Conservation (phyloP, 2,113 vertebrate genomes). For the Seriola aureovittata region DNA sequence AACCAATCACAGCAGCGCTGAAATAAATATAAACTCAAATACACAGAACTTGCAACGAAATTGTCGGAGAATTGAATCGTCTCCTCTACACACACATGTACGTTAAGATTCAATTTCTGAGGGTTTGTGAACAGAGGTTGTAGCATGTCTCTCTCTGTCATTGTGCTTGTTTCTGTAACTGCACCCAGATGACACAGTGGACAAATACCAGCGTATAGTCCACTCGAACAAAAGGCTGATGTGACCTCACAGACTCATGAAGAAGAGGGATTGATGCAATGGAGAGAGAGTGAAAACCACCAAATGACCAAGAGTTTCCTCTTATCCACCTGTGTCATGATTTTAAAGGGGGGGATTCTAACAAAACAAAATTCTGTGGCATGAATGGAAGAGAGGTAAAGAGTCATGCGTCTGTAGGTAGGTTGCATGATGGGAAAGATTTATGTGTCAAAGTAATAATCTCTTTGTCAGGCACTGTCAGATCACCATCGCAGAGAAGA, state of each 20-base stretch:
- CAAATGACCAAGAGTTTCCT: background rate
- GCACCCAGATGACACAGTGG: background rate
- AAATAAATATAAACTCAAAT: constrained; percentile 6
- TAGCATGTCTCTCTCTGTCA: constrained; percentile 31
- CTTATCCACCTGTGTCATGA: background rate
- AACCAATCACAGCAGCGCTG: background rate
- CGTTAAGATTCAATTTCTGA: background rate
- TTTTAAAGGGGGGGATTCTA: too few relatives aligned
- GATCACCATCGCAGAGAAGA: too few relatives aligned
- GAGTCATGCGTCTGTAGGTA: background rate
- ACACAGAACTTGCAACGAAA: background rate
- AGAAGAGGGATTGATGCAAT: constrained; percentile 35
- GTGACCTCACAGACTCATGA: constrained; percentile 49
- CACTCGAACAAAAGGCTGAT: constrained; percentile 36
- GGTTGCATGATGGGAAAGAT: background rate
- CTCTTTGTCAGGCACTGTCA: too few relatives aligned
- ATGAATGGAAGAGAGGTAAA: background rate
- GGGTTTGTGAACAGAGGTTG: constrained; percentile 17
- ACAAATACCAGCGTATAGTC: constrained; percentile 40
- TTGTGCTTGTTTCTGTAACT: constrained; percentile 32
- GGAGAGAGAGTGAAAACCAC: background rate
- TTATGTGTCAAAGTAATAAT: background rate
- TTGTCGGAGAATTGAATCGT: background rate
- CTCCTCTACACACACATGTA: background rate
- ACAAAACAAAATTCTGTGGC: background rate